Evolutionary conservation across 2,888 invertebrate species (phyloP).

Genomic region (Clivina fossor): DNA sequence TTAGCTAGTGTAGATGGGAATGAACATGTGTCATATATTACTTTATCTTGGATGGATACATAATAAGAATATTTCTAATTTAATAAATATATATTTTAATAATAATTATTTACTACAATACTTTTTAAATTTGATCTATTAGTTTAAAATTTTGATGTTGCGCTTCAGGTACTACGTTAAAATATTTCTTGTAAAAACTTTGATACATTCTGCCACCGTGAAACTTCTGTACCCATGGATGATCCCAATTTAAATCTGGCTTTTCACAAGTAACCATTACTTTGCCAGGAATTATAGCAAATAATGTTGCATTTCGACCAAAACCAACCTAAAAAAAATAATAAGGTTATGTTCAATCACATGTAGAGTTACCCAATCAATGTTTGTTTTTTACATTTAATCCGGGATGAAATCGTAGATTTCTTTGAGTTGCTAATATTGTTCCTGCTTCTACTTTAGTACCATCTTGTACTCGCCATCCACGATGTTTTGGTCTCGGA

Average conservation of each 20-base stretch:
- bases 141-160: constrained; percentile 79
- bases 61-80: constrained; percentile 37
- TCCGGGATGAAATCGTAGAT: constrained; percentile 76
- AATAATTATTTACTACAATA: constrained; percentile 1
- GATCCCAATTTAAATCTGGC: constrained; percentile 76
- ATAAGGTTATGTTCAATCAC: no score
- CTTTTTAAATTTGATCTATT: constrained; percentile 66
- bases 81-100: not conserved
- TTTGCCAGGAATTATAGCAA: constrained; percentile 76
- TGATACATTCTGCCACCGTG: constrained; percentile 66
- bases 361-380: no score
- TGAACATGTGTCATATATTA: constrained; percentile 57
- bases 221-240: constrained; percentile 69
- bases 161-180: constrained; percentile 76
- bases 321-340: constrained; percentile 71
- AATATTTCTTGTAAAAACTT: constrained; percentile 80
- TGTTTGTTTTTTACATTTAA: constrained; percentile 64
- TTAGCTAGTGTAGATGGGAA: constrained; percentile 61
- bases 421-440: constrained; percentile 69
- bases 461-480: constrained; percentile 77
- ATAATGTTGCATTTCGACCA: constrained; percentile 76
- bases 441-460: constrained; percentile 65
- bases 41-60: constrained; percentile 58
- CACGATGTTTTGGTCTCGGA: constrained; percentile 73
- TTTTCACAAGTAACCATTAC: constrained; percentile 83